These are phyloP conservation scores for Oxyteleia sp. DNA, from an alignment of 2,888 invertebrate genomes.

Conservation along the genomic window DNA sequence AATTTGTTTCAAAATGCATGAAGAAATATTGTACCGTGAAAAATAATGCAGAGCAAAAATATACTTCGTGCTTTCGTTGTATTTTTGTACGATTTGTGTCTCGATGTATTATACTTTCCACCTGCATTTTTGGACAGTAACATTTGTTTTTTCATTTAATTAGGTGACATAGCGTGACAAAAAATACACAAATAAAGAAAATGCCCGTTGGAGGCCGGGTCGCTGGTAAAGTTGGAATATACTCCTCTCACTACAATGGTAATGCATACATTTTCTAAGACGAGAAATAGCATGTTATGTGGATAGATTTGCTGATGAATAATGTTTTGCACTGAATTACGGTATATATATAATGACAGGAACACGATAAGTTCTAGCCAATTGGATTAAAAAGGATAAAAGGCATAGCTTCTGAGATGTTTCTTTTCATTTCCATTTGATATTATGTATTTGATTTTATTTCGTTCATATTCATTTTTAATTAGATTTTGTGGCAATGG, in stretches of 20 bases:
- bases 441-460: background rate
- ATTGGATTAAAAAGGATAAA: constrained; percentile 26
- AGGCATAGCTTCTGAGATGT: background rate
- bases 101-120: background rate
- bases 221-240: constrained; percentile 93
- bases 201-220: constrained; percentile 92
- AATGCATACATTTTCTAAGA: constrained; percentile 83
- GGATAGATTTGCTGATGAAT: constrained; percentile 33
- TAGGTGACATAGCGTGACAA: constrained; percentile 78
- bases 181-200: constrained; percentile 67
- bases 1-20: constrained; percentile 10
- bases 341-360: constrained; percentile 18
- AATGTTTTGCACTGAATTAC: constrained; percentile 13
- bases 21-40: constrained; percentile 14
- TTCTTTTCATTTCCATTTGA: no score
- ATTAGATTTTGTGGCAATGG: no score
- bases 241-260: constrained; percentile 93
- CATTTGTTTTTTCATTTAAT: constrained; percentile 61
- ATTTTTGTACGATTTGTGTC: constrained; percentile 1
- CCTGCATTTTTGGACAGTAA: background rate
- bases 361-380: background rate
- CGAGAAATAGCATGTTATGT: constrained; percentile 33
- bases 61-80: background rate
- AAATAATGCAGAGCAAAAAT: background rate
- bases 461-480: no score